Evolutionary conservation across 2,113 vertebrate species (phyloP).

Genomic region (Rhegmatorhina hoffmannsi): DNA sequence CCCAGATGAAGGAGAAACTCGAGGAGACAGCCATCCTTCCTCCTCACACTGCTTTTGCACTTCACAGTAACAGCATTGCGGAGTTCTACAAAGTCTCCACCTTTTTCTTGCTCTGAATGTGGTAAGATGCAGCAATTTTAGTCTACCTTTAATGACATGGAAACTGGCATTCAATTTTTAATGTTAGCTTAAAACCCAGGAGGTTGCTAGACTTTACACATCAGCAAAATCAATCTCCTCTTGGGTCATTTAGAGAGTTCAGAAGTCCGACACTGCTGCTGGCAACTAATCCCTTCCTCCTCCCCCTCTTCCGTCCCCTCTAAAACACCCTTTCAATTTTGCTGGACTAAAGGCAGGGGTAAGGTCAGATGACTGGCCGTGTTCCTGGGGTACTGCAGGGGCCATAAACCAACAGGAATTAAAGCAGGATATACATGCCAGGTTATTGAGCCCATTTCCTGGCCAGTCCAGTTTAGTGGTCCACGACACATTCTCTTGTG

Average conservation of each 20-base stretch:
- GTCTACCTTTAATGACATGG: not conserved
- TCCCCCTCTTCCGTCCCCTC: not conserved
- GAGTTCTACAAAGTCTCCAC: not conserved
- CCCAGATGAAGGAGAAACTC: not conserved
- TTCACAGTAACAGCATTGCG: fast-evolving
- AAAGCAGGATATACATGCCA: not conserved
- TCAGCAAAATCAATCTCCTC: slow-evolving; percentile 9
- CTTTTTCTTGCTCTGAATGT: not conserved
- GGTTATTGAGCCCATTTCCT: not conserved
- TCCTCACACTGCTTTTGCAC: fast-evolving
- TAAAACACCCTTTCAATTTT: not conserved
- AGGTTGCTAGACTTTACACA: not conserved
- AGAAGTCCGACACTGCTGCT: not conserved
- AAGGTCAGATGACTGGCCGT: not conserved
- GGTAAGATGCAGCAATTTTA: not conserved
- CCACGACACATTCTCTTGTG: not conserved
- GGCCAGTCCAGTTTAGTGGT: not conserved
- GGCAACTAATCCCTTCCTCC: not conserved
- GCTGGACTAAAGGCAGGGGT: not conserved
- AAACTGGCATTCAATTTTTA: slow-evolving; percentile 32
- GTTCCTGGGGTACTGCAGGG: not conserved
- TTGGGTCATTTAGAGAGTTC: slow-evolving; percentile 30
- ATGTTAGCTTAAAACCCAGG: not conserved
- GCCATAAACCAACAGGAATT: slow-evolving; percentile 34
- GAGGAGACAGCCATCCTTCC: not conserved